Conservation (phyloP, 2,113 vertebrate species). For the Dunckerocampus dactyliophorus region DNA sequence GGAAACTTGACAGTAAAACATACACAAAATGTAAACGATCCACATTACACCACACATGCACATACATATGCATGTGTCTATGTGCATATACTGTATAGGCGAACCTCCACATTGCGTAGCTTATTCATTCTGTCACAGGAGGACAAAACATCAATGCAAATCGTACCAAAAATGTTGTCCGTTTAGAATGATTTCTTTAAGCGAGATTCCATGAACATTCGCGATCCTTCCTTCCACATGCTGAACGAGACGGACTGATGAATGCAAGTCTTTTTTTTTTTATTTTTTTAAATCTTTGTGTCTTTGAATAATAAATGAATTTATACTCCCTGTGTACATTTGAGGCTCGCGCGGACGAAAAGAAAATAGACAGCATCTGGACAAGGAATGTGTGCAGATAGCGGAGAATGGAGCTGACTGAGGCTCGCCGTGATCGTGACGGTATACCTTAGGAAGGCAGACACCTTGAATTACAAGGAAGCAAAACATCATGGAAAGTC, state of each 20-base stretch:
- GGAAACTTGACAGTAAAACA: not conserved
- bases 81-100: not conserved
- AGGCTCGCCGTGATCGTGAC: slow-evolving; percentile 5
- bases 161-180: not conserved
- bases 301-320: slow-evolving; percentile 53
- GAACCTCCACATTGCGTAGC: slow-evolving; percentile 22
- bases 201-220: not conserved
- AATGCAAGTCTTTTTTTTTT: not conserved
- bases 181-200: not conserved
- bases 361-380: slow-evolving; percentile 73
- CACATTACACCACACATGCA: slow-evolving; percentile 37
- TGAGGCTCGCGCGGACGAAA: slow-evolving; percentile 62
- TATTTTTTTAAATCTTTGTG: slow-evolving; percentile 35
- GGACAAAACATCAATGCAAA: slow-evolving; percentile 29
- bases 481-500: too few species aligned
- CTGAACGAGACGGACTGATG: not conserved
- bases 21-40: slow-evolving; percentile 1
- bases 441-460: slow-evolving; percentile 9
- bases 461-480: slow-evolving; percentile 18
- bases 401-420: slow-evolving; percentile 8
- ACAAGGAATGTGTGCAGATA: slow-evolving; percentile 50
- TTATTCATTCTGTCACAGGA: slow-evolving; percentile 44
- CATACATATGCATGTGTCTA: slow-evolving; percentile 2
- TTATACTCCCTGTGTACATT: slow-evolving; percentile 47
- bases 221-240: not conserved